Evolutionary conservation across 1,140 invertebrate species (phyloP), one percentile per base, ranked within the genome.

Genomic region (Xylocopa sonorina): DNA sequence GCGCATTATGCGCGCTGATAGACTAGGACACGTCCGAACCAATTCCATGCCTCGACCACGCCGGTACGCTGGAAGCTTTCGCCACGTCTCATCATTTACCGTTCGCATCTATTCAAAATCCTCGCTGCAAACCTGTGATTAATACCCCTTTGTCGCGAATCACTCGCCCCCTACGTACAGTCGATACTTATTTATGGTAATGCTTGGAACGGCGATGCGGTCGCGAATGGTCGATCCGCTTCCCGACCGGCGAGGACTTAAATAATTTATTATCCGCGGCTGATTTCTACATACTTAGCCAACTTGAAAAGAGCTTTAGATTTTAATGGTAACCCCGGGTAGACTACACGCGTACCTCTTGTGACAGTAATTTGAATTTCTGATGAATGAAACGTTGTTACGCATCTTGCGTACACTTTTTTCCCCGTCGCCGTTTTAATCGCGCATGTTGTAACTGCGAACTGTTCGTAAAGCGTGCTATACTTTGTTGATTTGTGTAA

Each of bases 31-130:
- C 73, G 85, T 86, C 84, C 81, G 73, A 71, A 80, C 81, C 78
- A 86, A 86, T 86, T 86, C 71, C n/a, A 58, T n/a, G 62, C 66
- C 6, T 24, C 3, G 32, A 34, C 51, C 68, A 18, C 41, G 60
- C n/a, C 46, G 64, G 58, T 71, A 53, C 73, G 50, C 57, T 83
- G 74, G 89, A 90, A 92, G 89, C 90, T 91, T 90, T 91, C 88
- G 85, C 84, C 90, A 90, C 89, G 90, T 92, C 90, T 91, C 89
- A 88, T 92, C 90, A 89, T 85, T 90, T 92, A 90, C 85, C 87
- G 81, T 85, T 88, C 85, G 81, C 89, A 89, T 89, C 90, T 86
- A 88, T 90, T 89, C 88, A 88, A 85, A 89, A 89, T 88, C 73
- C 62, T 76, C 57, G 74, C 67, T 64, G 48, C 60, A n/a, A 5